Evolutionary conservation across 2,113 vertebrate genomes (phyloP).

Genomic region (Hydropotes inermis): DNA sequence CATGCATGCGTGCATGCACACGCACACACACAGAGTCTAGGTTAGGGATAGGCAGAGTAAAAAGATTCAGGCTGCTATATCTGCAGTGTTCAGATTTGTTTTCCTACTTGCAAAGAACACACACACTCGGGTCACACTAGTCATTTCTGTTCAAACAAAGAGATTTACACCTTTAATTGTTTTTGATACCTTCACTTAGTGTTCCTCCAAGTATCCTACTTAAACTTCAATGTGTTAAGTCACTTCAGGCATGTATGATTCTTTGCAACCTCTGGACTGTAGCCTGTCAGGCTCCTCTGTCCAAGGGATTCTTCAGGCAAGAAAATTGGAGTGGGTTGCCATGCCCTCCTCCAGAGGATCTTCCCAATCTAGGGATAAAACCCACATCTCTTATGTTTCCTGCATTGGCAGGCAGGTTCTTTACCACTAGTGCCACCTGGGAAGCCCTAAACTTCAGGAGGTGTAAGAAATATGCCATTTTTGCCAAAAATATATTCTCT

Average conservation of each 20-base stretch:
- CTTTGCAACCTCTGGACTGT: background rate
- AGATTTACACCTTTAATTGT: background rate
- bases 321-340: background rate
- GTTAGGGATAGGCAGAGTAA: background rate
- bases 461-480: background rate
- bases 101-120: background rate
- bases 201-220: background rate
- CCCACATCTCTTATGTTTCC: background rate
- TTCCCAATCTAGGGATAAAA: background rate
- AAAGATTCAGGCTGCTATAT: background rate
- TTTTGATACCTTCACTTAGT: background rate
- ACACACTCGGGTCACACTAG: background rate
- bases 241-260: background rate
- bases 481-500: background rate
- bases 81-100: background rate
- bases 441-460: background rate
- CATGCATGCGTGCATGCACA: fast-evolving
- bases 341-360: background rate
- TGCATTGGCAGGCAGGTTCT: background rate
- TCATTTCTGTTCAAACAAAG: background rate
- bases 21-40: background rate
- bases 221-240: background rate
- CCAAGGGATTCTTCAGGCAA: background rate
- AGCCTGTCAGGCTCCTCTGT: background rate
- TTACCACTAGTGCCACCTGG: background rate